These are phyloP conservation scores for Tauraco erythrolophus DNA, from an alignment of 2,113 vertebrate genomes.

Conservation along the genomic window DNA sequence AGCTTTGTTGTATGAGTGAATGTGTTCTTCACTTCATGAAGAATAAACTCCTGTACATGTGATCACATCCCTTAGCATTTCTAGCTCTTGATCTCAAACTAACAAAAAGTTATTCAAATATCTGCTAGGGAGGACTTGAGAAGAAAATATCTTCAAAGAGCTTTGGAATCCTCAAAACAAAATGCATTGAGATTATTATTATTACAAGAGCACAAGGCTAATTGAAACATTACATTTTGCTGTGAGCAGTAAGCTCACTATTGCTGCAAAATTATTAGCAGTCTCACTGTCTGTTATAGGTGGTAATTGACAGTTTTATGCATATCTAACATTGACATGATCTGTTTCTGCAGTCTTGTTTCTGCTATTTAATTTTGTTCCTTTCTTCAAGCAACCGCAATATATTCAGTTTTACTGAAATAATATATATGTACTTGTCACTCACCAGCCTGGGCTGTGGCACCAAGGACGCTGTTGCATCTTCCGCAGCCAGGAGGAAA, in stretches of 20 bases:
- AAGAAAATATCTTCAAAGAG: background rate
- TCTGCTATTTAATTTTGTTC: background rate
- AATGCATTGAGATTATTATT: background rate
- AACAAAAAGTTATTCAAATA: background rate
- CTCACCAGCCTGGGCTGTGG: too few relatives aligned
- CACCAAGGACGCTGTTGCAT: too few relatives aligned
- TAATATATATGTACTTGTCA: background rate
- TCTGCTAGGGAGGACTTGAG: background rate
- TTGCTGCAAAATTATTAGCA: background rate
- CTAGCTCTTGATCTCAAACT: background rate
- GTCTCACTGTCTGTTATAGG: background rate
- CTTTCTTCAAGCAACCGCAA: background rate
- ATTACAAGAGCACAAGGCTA: background rate
- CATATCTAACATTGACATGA: background rate
- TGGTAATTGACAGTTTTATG: background rate
- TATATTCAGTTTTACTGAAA: background rate
- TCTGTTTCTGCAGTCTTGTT: background rate
- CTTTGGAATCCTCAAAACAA: background rate
- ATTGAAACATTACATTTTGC: background rate
- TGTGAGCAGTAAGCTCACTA: background rate
- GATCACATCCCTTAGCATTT: background rate
- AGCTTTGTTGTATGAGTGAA: background rate
- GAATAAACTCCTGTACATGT: background rate
- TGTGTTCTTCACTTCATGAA: background rate
- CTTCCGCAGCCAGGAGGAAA: too few relatives aligned